These are phyloP conservation scores for Conus betulinus DNA, from an alignment of 1,140 invertebrate genomes.

Conservation along the genomic window DNA sequence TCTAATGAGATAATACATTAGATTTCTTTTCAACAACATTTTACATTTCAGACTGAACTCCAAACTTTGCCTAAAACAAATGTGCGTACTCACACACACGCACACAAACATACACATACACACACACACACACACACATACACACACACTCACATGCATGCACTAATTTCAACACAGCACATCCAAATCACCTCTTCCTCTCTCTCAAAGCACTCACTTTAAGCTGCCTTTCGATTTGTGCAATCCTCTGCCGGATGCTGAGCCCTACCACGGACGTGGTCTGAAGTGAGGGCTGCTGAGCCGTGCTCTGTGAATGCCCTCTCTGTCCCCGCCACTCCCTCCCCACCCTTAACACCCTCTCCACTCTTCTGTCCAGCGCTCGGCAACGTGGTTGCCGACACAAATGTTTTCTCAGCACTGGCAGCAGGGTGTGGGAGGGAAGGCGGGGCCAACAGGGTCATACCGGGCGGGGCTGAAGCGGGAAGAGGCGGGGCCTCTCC, in stretches of 20 bases:
- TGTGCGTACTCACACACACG: too few species aligned
- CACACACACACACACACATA: too few species aligned
- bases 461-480: constrained; percentile 33
- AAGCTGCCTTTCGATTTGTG: constrained; percentile 58
- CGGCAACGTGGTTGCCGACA: neutral
- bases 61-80: too few species aligned
- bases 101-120: too few species aligned
- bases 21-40: too few species aligned
- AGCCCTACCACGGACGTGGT: constrained; percentile 44
- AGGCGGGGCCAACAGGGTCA: neutral
- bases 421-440: neutral
- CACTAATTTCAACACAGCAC: too few species aligned
- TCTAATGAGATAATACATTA: too few species aligned
- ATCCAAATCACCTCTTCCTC: too few species aligned
- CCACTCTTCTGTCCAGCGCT: neutral
- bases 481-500: constrained; percentile 45
- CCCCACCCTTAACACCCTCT: constrained; percentile 32
- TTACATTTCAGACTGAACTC: too few species aligned
- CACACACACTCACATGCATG: too few species aligned
- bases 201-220: constrained; percentile 45
- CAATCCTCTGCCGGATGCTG: constrained; percentile 57
- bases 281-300: neutral
- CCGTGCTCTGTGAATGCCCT: constrained; percentile 9
- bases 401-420: constrained; percentile 19
- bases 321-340: constrained; percentile 44